phyloP scores from a whole-genome alignment of 2,888 invertebrate species.

The Cephus sareptanus region DNA sequence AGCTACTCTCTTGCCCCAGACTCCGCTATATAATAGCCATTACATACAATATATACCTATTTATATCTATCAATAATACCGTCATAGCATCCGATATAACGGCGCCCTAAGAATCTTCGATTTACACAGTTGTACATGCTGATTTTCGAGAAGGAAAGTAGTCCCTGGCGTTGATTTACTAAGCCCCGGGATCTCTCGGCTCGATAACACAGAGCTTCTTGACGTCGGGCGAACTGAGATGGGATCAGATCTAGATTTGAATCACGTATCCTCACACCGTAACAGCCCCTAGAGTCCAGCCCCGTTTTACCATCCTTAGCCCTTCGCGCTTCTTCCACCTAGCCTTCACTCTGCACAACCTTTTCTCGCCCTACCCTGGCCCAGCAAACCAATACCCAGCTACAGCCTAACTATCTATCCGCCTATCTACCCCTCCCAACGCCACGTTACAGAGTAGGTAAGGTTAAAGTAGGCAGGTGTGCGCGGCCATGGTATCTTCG shows the following conservation, averaged over 20 bases:
- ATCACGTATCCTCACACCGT: conserved; percentile 54
- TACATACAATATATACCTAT: too few species aligned
- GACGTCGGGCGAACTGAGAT: conserved; percentile 37
- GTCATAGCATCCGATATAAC: too few species aligned
- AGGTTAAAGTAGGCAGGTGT: background rate
- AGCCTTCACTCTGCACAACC: conserved; percentile 21
- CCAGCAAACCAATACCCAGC: background rate
- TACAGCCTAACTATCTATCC: background rate
- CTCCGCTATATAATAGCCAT: too few species aligned
- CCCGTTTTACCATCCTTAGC: conserved; percentile 7
- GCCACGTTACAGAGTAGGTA: background rate
- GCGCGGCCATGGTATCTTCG: conserved; percentile 30
- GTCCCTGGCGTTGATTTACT: background rate
- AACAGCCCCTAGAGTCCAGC: conserved; percentile 16
- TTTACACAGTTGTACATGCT: background rate
- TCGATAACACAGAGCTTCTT: conserved; percentile 33
- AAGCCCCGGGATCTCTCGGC: conserved; percentile 10
- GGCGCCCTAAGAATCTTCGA: too few species aligned
- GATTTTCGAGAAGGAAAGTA: background rate
- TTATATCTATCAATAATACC: too few species aligned
- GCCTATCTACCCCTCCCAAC: background rate
- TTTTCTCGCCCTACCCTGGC: conserved; percentile 14
- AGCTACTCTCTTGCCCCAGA: too few species aligned
- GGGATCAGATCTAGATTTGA: conserved; percentile 61
- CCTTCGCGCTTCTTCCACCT: conserved; percentile 12